Evolutionary conservation across 2,888 invertebrate genomes (phyloP).

Genomic region (Temnothorax rugatulus): DNA sequence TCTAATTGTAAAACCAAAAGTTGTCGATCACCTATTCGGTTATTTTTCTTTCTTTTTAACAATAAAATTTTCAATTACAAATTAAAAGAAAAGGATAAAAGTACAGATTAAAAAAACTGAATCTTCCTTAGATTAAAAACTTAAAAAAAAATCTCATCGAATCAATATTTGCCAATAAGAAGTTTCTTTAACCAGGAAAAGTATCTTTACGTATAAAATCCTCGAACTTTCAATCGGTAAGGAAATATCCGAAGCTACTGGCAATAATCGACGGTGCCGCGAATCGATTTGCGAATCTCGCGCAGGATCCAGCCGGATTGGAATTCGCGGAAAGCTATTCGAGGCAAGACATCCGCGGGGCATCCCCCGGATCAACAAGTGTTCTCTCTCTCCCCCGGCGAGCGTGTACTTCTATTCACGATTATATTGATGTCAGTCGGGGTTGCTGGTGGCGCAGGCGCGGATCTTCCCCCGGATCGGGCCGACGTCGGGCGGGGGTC

Average conservation of each 20-base stretch:
- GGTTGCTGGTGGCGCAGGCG: constrained; percentile 80
- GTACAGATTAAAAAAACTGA: neutral
- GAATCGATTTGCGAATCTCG: constrained; percentile 20
- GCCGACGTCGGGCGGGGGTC: constrained; percentile 82
- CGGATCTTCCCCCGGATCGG: constrained; percentile 68
- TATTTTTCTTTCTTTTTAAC: neutral
- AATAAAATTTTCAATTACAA: neutral
- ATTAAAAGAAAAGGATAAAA: neutral
- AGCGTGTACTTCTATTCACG: constrained; percentile 56
- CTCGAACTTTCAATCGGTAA: neutral
- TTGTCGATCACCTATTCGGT: neutral
- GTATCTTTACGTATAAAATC: neutral
- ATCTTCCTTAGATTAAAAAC: neutral
- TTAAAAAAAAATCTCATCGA: neutral
- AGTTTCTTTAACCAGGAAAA: neutral
- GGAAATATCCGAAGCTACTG: neutral
- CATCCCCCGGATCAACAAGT: constrained; percentile 71
- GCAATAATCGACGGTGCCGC: neutral
- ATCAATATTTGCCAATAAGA: neutral
- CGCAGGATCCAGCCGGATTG: constrained; percentile 16
- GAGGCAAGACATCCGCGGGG: constrained; percentile 7
- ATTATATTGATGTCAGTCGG: constrained; percentile 80
- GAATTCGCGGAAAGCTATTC: constrained; percentile 30
- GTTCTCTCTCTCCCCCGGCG: constrained; percentile 56
- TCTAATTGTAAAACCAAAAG: neutral